A percentile compares a stretch with the other conserved stretches of the same genome.
Conservation (phyloP, 2,888 invertebrate species). For the Ectemnius cavifrons region DNA sequence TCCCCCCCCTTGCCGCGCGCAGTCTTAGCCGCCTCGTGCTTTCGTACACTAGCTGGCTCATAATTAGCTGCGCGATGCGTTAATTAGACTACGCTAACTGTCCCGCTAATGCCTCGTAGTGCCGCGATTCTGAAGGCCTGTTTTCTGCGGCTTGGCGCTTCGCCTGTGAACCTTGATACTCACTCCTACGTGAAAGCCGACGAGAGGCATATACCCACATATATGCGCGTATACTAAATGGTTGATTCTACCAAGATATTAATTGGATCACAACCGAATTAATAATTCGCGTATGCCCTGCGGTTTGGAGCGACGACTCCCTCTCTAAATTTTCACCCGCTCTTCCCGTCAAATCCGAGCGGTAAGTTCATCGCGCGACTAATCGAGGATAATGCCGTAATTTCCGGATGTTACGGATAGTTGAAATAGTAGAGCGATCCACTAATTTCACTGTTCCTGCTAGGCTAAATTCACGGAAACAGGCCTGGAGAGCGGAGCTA, state of each 20-base stretch:
- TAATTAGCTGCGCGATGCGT: constrained; percentile 35
- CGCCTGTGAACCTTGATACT: no score
- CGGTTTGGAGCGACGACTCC: no score
- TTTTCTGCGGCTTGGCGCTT: constrained; percentile 11
- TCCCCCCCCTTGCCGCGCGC: constrained; percentile 12
- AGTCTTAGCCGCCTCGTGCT: constrained; percentile 13
- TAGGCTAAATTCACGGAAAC: constrained; percentile 50
- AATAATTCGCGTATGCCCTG: constrained; percentile 18
- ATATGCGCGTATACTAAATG: neutral
- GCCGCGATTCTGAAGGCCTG: constrained; percentile 7
- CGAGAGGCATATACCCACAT: no score
- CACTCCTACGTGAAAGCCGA: no score
- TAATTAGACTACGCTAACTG: constrained; percentile 40
- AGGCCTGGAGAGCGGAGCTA: constrained; percentile 22
- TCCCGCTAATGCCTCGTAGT: constrained; percentile 23
- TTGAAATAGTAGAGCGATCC: constrained; percentile 39
- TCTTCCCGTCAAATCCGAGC: no score
- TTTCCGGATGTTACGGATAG: constrained; percentile 29
- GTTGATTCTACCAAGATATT: constrained; percentile 23
- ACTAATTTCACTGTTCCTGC: constrained; percentile 53
- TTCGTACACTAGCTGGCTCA: constrained; percentile 25
- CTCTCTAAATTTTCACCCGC: no score
- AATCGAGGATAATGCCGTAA: constrained; percentile 54
- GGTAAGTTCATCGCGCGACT: constrained; percentile 38
- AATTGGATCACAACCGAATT: constrained; percentile 29